Evolutionary conservation across 2,113 vertebrate species (phyloP).

Genomic region (Globicephala melas): DNA sequence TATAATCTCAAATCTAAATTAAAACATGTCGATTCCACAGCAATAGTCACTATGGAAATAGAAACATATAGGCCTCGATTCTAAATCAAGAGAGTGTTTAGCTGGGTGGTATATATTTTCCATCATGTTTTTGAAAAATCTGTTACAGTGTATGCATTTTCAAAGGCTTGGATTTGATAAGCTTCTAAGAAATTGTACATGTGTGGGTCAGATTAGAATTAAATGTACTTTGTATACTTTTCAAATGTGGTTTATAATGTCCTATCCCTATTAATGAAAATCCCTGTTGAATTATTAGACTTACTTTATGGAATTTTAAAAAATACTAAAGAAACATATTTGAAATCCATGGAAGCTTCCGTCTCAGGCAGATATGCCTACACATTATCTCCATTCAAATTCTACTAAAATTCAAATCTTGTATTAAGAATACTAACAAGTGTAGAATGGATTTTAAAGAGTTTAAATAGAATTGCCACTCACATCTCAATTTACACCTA

Average conservation of each 20-base stretch:
- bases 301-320: slow-evolving; percentile 14
- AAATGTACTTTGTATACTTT: slow-evolving; percentile 43
- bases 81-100: slow-evolving; percentile 79
- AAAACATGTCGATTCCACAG: slow-evolving; percentile 78
- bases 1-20: slow-evolving; percentile 80
- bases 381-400: slow-evolving; percentile 20
- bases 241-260: neutral
- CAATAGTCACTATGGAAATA: slow-evolving; percentile 80
- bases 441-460: slow-evolving; percentile 56
- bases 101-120: slow-evolving; percentile 78
- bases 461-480: slow-evolving; percentile 73
- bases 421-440: slow-evolving; percentile 68
- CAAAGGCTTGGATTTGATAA: slow-evolving; percentile 74
- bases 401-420: slow-evolving; percentile 57
- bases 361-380: neutral
- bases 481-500: slow-evolving; percentile 73
- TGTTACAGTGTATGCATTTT: slow-evolving; percentile 78
- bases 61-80: slow-evolving; percentile 79
- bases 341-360: slow-evolving; percentile 15
- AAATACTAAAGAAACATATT: neutral
- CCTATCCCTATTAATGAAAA: slow-evolving; percentile 32
- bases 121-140: slow-evolving; percentile 79
- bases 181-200: slow-evolving; percentile 73
- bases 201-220: slow-evolving; percentile 61
- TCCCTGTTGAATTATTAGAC: neutral